Evolutionary conservation across 2,888 invertebrate genomes (phyloP).

Genomic region (Plagiodera versicolora): DNA sequence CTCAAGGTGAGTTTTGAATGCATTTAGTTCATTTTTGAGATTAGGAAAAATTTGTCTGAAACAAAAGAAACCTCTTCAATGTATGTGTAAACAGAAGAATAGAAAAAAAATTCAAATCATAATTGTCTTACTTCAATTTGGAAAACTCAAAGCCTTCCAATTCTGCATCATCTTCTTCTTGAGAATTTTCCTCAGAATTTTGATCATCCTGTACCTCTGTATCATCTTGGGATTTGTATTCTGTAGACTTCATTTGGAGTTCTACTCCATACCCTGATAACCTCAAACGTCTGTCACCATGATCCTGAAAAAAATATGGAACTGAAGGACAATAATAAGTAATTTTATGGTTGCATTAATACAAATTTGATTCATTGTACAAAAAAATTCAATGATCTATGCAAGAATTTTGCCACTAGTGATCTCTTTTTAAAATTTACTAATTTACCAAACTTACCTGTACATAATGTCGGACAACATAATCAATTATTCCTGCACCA

Average conservation of each 20-base stretch:
- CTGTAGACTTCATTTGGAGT: slow-evolving; percentile 96
- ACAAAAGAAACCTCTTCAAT: slow-evolving; percentile 15
- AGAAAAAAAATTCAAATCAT: background rate
- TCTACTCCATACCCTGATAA: slow-evolving; percentile 98
- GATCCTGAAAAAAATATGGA: slow-evolving; percentile 27
- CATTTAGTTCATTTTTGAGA: slow-evolving; percentile 72
- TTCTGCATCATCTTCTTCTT: slow-evolving; percentile 63
- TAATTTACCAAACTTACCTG: slow-evolving; percentile 62
- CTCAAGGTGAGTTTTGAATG: slow-evolving; percentile 78
- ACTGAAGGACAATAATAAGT: background rate
- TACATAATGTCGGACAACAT: slow-evolving; percentile 85
- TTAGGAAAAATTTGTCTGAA: slow-evolving; percentile 67
- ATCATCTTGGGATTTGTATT: slow-evolving; percentile 99
- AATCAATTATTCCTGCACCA: slow-evolving; percentile 73
- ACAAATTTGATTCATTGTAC: background rate
- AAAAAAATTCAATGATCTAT: too few relatives aligned
- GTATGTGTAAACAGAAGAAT: background rate
- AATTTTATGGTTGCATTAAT: background rate
- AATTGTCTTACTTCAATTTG: slow-evolving; percentile 68
- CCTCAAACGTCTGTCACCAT: slow-evolving; percentile 61
- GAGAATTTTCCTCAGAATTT: slow-evolving; percentile 44
- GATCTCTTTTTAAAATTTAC: too few relatives aligned
- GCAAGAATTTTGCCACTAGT: too few relatives aligned
- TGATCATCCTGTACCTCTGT: slow-evolving; percentile 56
- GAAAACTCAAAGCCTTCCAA: slow-evolving; percentile 89